Evolutionary conservation across 2,888 invertebrate genomes (phyloP), one percentile per base, ranked within the genome.

Genomic region (Pseudolycoriella hygida): DNA sequence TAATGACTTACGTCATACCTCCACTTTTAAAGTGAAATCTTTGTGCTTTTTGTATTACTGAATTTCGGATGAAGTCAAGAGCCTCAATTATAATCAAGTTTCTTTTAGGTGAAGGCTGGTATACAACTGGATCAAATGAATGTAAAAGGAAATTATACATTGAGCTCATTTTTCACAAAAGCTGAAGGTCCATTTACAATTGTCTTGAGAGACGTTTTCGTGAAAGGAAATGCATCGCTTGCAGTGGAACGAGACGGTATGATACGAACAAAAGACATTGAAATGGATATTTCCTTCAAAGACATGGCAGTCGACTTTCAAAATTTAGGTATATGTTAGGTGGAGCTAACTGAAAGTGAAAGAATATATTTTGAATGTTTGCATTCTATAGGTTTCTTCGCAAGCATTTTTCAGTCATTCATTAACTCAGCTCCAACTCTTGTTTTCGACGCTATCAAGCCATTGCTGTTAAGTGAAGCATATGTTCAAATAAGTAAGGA

Each of bases 371-470:
- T 37, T 41, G 5, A 14, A 8, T 12, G 25, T 20, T n/a, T n/a
- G n/a, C n/a, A n/a, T n/a, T 17, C 8, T 37, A 40, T 15, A 47
- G 83, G 87, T 4, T 74, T 86, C 52, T 68, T 87, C 48, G 85
- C 81, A 1, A 71, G 72, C 38, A 64, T 74, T 50, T 71, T 75
- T 50, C 80, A 82, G 60, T 75, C 82, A 1, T 70, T 87, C 41
- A 74, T 90, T 40, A 90, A 89, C 61, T 80, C 84, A 0, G 74
- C 88, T 0, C 87, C 88, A 1, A 75, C 74, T 12, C 75, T 86
- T 50, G 72, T 90, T 2, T 89, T 92, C 54, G 86, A 88, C 58
- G 80, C 83, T 10, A 82, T 90, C 55, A 89, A 90, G 58, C 88
- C 88, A 0, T 80, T 80, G 52, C 77, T 90, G 50, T 65, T 89